phyloP scores from a whole-genome alignment of 2,888 invertebrate genomes.

The Yponomeuta plumbellus region DNA sequence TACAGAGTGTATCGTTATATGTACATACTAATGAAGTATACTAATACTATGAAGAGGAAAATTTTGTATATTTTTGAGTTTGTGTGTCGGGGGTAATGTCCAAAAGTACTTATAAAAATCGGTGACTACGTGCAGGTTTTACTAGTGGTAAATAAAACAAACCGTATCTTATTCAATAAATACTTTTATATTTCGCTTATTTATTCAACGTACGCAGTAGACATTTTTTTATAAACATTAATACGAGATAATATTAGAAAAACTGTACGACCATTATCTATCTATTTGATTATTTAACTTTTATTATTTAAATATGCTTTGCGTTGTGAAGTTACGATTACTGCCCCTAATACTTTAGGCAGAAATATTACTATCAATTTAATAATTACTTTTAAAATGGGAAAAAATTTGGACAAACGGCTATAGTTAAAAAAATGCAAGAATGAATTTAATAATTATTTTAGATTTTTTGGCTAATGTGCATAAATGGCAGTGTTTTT shows the following conservation, averaged over 20 bases:
- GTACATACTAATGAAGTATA: too few species aligned
- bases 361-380: neutral
- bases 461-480: neutral
- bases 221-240: conserved; percentile 35
- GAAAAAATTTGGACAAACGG: neutral
- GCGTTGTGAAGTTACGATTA: neutral
- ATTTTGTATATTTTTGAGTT: too few species aligned
- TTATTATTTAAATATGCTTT: conserved; percentile 3
- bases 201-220: conserved; percentile 28
- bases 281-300: conserved; percentile 20
- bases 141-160: conserved; percentile 45
- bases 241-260: conserved; percentile 30
- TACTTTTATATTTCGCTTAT: conserved; percentile 49
- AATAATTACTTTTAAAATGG: neutral
- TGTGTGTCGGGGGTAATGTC: too few species aligned
- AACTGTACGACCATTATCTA: conserved; percentile 13
- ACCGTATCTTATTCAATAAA: conserved; percentile 60
- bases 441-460: neutral
- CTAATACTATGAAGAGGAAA: too few species aligned
- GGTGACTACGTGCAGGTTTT: too few species aligned
- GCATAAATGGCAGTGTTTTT: conserved; percentile 8
- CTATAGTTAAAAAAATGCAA: neutral
- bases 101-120: too few species aligned
- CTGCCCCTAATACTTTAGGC: neutral
- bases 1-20: too few species aligned